Evolutionary conservation across 1,140 invertebrate genomes (phyloP).

Genomic region (Heliothis subflexa): DNA sequence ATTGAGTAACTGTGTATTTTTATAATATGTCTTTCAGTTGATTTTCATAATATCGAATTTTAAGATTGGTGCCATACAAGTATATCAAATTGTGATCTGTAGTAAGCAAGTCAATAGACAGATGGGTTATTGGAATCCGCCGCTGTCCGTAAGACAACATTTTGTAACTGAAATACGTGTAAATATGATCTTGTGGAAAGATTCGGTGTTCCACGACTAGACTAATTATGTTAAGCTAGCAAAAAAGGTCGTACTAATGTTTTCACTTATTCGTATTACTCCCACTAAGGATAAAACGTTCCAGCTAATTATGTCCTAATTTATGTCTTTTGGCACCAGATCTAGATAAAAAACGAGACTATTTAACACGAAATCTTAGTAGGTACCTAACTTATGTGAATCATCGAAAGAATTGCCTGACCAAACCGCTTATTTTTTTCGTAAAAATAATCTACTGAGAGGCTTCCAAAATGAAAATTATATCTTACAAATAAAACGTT

Average conservation of each 20-base stretch:
- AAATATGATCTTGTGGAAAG: constrained; percentile 1
- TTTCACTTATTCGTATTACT: constrained; percentile 5
- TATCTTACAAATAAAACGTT: constrained; percentile 61
- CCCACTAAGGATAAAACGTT: constrained; percentile 18
- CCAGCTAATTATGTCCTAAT: constrained; percentile 15
- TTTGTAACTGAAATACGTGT: not conserved
- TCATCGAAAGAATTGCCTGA: not conserved
- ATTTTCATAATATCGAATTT: too few species aligned
- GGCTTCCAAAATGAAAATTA: constrained; percentile 45
- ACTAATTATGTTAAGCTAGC: too few species aligned
- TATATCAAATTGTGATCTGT: too few species aligned
- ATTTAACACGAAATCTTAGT: not conserved
- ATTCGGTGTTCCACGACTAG: not conserved
- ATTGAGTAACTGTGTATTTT: too few species aligned
- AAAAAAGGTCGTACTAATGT: constrained; percentile 6
- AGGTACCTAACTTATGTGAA: not conserved
- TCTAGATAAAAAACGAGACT: not conserved
- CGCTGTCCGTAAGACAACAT: not conserved
- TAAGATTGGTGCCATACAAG: too few species aligned
- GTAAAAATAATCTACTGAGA: constrained; percentile 40
- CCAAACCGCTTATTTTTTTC: constrained; percentile 32
- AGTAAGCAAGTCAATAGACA: too few species aligned
- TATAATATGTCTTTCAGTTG: too few species aligned
- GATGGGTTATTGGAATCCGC: too few species aligned
- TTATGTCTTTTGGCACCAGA: constrained; percentile 27